Base-by-base conservation (phyloP, 2,888 invertebrate species). In the Neria commutata region DNA sequence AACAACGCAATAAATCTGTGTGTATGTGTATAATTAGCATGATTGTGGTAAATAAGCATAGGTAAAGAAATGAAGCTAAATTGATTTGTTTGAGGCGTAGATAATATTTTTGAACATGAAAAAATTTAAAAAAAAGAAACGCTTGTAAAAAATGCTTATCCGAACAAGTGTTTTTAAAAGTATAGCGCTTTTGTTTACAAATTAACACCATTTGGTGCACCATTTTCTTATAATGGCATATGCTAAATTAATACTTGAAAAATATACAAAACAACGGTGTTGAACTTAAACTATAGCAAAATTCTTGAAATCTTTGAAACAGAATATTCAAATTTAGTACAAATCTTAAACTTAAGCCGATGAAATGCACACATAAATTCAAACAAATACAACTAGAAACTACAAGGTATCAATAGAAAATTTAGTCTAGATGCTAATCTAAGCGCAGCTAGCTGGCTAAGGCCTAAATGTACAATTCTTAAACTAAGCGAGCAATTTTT, bases 391-490 rank as follows among this genome's bases (percentile, higher is more conserved):
- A 37, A 11, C n/a, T 37, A 10, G 37, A 37, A 37, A 11, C 5
- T 29, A 29, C 29, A 29, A 29, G n/a, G 37, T 11, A 37, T 14
- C 8, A n/a, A 14, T 14, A 37, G 4, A 37, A 37, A 37, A 19
- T 47, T 48, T 42, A 51, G n/a, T 3, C 37, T 54, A 45, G 47
- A 52, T 21, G 34, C 55, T 61, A 58, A 55, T 46, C 17, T 55
- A 25, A 60, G 57, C 54, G 57, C 48, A 60, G 57, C 62, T 62
- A 59, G 46, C 62, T 62, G 57, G 46, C 59, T 62, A 62, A 59
- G 59, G 54, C 54, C 40, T 56, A 58, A 55, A 26, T 45, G 45
- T 45, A 54, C 37, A 37, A 37, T 37, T 14, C 29, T 29, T 29
- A 29, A 29, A 29, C 29, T 29, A 29, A 29, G 29, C 11, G 11